Percentiles rank a stretch among this genome's conserved stretches.
Conservation (phyloP, 2,113 vertebrate species). For the Beaufortia kweichowensis region DNA sequence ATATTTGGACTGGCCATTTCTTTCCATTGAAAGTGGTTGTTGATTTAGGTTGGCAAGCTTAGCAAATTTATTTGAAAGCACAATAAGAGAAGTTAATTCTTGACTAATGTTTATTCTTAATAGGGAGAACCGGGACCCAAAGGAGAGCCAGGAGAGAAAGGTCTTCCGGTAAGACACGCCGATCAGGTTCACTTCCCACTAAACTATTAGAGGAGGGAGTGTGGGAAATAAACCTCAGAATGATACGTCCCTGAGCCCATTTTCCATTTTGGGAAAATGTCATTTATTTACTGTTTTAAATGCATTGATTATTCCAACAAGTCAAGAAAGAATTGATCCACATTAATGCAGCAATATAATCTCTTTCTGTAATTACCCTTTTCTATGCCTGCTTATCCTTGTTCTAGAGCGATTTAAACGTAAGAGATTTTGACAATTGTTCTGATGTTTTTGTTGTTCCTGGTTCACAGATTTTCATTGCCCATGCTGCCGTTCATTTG, state of each 20-base stretch:
- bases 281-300: conserved; percentile 10
- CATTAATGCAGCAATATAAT: conserved; percentile 1
- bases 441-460: not conserved
- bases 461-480: conserved; percentile 22
- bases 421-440: conserved; percentile 63
- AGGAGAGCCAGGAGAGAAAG: conserved; percentile 89
- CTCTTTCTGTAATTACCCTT: conserved; percentile 61
- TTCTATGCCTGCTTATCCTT: conserved; percentile 64
- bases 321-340: not conserved
- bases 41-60: not conserved
- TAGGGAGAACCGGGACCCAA: conserved; percentile 85
- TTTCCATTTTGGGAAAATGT: not conserved
- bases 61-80: not conserved
- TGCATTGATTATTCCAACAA: not conserved
- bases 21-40: not conserved
- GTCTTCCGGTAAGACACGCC: conserved; percentile 84
- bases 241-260: conserved; percentile 3
- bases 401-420: conserved; percentile 71
- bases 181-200: conserved; percentile 9
- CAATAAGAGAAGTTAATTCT: conserved; percentile 1
- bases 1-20: too few species aligned
- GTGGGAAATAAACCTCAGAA: conserved; percentile 10
- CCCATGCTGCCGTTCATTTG: conserved; percentile 26
- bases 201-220: conserved; percentile 25
- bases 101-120: conserved; percentile 31